Percentiles rank a stretch among this genome's conserved stretches.
These are phyloP conservation scores for Todiramphus saurophagus DNA, from an alignment of 2,113 vertebrate species.

Conservation along the genomic window DNA sequence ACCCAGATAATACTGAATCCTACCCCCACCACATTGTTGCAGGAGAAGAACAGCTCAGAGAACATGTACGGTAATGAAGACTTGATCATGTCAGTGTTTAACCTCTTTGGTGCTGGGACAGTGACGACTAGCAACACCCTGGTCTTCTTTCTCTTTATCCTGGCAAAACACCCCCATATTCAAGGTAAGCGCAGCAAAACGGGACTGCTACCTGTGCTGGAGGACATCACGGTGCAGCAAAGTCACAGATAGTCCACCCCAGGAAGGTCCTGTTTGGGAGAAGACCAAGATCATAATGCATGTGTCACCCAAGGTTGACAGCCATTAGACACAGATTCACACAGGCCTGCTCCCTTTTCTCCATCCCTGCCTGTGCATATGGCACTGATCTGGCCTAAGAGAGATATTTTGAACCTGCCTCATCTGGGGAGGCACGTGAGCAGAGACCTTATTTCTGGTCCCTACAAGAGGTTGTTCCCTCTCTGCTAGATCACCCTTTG, in stretches of 20 bases:
- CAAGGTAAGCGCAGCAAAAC: slow-evolving; percentile 63
- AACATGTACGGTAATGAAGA: slow-evolving; percentile 44
- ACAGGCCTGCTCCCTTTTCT: not conserved
- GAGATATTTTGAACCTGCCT: not conserved
- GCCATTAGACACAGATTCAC: not conserved
- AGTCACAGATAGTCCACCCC: not conserved
- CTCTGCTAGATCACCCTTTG: not conserved
- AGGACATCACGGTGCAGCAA: not conserved
- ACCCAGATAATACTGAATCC: not conserved
- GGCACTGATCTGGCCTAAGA: rapidly evolving
- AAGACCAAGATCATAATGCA: not conserved
- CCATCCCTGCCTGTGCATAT: not conserved
- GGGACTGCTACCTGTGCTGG: not conserved
- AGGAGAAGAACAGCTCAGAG: slow-evolving; percentile 12
- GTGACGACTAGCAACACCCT: slow-evolving; percentile 66
- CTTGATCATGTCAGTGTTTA: slow-evolving; percentile 39
- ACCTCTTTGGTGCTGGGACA: slow-evolving; percentile 72
- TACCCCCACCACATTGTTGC: not conserved
- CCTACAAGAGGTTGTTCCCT: not conserved
- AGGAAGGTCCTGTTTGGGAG: rapidly evolving
- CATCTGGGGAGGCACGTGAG: rapidly evolving
- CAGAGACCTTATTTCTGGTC: not conserved
- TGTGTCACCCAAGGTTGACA: not conserved
- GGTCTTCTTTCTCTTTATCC: slow-evolving; percentile 67
- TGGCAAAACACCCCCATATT: slow-evolving; percentile 77